These are phyloP conservation scores for Pavo muticus DNA, from an alignment of 2,113 vertebrate species.

Conservation along the genomic window DNA sequence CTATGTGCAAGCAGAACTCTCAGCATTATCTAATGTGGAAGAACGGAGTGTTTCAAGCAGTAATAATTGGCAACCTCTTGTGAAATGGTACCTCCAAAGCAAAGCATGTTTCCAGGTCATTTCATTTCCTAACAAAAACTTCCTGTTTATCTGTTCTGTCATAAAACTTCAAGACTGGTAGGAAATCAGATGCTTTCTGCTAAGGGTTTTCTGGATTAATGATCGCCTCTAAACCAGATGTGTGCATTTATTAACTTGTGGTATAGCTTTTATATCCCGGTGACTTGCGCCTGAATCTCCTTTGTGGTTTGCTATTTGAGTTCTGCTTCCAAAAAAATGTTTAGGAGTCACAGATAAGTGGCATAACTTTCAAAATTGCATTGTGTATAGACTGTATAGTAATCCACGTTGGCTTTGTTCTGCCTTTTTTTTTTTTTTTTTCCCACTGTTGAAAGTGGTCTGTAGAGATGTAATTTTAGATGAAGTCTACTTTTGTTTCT, in stretches of 20 bases:
- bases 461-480: background rate
- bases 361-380: background rate
- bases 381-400: background rate
- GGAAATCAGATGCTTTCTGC: background rate
- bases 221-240: background rate
- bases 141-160: background rate
- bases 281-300: background rate
- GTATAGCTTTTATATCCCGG: background rate
- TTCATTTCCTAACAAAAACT: constrained; percentile 36
- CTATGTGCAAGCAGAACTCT: background rate
- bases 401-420: background rate
- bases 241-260: background rate
- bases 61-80: background rate
- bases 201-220: background rate
- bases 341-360: background rate
- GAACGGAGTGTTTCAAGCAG: background rate
- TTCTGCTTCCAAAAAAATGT: background rate
- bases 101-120: background rate
- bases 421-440: background rate
- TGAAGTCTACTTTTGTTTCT: background rate
- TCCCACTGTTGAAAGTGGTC: background rate
- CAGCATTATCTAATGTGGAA: background rate
- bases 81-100: background rate
- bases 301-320: background rate
- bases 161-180: background rate